A percentile compares a stretch with the other conserved stretches of the same genome.
Evolutionary conservation across 2,888 invertebrate species (phyloP).

Genomic region (Beris morrisii): DNA sequence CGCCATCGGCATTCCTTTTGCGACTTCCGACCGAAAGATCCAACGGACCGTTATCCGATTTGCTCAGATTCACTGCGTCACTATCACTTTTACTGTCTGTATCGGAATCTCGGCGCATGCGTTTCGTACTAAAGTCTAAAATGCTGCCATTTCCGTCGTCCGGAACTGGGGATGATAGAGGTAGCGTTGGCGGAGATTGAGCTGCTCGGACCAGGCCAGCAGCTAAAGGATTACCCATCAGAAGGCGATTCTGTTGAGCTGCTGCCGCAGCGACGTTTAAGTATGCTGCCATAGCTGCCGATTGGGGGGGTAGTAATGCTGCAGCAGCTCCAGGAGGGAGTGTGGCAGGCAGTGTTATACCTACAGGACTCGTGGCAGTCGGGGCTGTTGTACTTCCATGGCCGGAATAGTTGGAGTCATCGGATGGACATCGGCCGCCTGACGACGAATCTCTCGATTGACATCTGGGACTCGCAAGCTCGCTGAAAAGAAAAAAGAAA

Average conservation of each 20-base stretch:
- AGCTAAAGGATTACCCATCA: conserved; percentile 75
- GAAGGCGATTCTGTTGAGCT: conserved; percentile 72
- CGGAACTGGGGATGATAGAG: conserved; percentile 61
- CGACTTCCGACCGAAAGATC: conserved; percentile 79
- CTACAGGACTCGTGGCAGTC: conserved; percentile 66
- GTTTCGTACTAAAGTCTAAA: conserved; percentile 81
- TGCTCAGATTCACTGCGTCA: conserved; percentile 73
- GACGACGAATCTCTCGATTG: conserved; percentile 78
- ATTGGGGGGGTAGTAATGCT: conserved; percentile 73
- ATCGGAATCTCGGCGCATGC: conserved; percentile 59
- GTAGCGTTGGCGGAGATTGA: conserved; percentile 55
- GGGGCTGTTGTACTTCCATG: conserved; percentile 59
- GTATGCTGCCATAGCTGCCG: conserved; percentile 81
- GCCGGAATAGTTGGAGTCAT: conserved; percentile 75
- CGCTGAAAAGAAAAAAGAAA: conserved; percentile 66
- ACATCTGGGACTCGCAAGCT: conserved; percentile 74
- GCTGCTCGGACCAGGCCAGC: conserved; percentile 60
- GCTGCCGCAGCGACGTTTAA: conserved; percentile 73
- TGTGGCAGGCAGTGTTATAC: conserved; percentile 67
- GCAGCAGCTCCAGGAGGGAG: conserved; percentile 67
- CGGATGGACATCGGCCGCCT: conserved; percentile 74
- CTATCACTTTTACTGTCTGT: conserved; percentile 63
- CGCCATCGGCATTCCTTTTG: conserved; percentile 69
- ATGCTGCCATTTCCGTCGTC: conserved; percentile 62
- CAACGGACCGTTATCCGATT: conserved; percentile 67